Evolutionary conservation across 2,113 vertebrate species (phyloP), one percentile per base, ranked within the genome.

Genomic region (Isichthys henryi): DNA sequence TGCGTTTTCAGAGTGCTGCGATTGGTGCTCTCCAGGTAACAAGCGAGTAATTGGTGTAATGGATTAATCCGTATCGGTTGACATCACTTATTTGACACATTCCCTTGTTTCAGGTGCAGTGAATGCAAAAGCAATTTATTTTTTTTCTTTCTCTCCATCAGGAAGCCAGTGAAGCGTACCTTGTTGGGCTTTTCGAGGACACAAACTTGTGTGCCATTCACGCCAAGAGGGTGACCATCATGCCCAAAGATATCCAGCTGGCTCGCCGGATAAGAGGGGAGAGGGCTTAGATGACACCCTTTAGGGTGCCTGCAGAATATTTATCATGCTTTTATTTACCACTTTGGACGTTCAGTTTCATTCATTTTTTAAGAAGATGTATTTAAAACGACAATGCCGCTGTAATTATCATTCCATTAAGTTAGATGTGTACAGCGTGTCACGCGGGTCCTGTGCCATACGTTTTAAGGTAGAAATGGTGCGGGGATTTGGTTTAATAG

Each of bases 231-330:
- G 96, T 96, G 93, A 96, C 96, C 92, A 96, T 96, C 93, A 96
- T 96, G 96, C 96, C 96, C 93, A 96, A 96, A 92, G 96, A 96
- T 93, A 96, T 96, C 94, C 96, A 96, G 94, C 94, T 96, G 95
- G 96, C 96, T 17, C 95, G 96, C 43, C 95, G 96, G 93, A 96
- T 96, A 95, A 96, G 96, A 89, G 96, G 96, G 10, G 96, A 96
- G 91, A 91, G 96, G 89, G 96, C 96, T 91, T 96, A 95, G 93
- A 45, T 19, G 39, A 0, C 3, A 31, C 19, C 10, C 3, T 13
- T 86, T 0, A 0, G 10, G 2, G 31, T 43, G 58, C 11, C 50
- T n/a, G 90, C 39, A 92, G 91, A 89, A 91, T 93, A 92, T 95
- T 94, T 95, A 94, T 94, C 94, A 89, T 92, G 94, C 91, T 90